Evolutionary conservation across 2,113 vertebrate species (phyloP), one percentile per base, ranked within the genome.

Genomic region (Chrysemys picta): DNA sequence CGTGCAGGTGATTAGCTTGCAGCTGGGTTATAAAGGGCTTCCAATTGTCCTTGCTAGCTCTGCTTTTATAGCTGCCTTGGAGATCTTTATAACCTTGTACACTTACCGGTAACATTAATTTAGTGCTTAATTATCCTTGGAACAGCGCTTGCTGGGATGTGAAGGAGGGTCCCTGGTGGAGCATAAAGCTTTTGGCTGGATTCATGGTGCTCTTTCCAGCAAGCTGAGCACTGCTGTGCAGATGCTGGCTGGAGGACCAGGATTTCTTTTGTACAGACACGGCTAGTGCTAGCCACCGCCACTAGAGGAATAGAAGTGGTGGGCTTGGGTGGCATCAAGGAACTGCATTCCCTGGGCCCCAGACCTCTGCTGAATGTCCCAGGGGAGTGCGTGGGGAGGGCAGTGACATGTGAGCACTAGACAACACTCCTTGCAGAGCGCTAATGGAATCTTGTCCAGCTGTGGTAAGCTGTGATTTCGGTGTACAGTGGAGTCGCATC

Each of bases 81-180:
- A 94, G 84, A 69, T 80, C 87, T 85, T 82, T 49, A 53, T 84
- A 89, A 62, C 84, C 78, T 93, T 50, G n/a, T 82, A 82, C 1
- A 0, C 54, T 92, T 83, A 42, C 47, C 3, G 1, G 17, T 76
- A 85, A 87, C 49, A 1, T 92, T 94, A 88, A 89, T 87, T 35
- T 87, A 87, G 85, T 1, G 5, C 80, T 91, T 91, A 94, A 91
- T 95, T 94, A 57, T 53, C 21, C 72, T 93, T 87, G 89, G 49
- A 78, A 2, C 0, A 0, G 42, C 82, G 16, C 54, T 82, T 80
- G 11, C 57, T 91, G 87, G 22, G 12, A 84, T 93, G 87, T 86
- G 59, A 85, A 87, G 24, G 53, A 80, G 59, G 10, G 11, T 93
- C 80, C 84, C 80, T 47, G 24, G 10, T 87, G 82, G 85, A 86